Conservation (phyloP, 2,113 vertebrate species). For the Struthidea cinerea region DNA sequence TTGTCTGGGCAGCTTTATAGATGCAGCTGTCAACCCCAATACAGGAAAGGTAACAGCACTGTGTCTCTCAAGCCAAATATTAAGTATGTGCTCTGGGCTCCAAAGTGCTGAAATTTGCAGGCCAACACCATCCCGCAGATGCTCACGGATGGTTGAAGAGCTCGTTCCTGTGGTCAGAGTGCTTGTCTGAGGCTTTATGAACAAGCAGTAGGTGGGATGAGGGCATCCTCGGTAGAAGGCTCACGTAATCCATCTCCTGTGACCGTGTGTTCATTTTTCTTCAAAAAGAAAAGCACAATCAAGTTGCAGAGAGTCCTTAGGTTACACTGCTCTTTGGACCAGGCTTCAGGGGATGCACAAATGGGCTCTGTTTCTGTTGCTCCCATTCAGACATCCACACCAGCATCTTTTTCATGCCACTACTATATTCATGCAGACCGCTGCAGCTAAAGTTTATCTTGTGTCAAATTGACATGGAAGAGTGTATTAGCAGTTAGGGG, state of each 20-base stretch:
- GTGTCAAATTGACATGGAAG: not conserved
- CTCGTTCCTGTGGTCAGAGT: not conserved
- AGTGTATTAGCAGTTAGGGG: not conserved
- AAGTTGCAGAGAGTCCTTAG: not conserved
- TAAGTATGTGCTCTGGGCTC: not conserved
- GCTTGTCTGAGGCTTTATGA: not conserved
- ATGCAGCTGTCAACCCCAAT: not conserved
- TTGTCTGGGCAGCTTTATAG: not conserved
- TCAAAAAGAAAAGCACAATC: not conserved
- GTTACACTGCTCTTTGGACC: not conserved
- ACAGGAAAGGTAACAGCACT: not conserved
- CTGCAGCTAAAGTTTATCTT: not conserved
- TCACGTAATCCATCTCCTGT: not conserved
- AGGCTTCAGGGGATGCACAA: not conserved
- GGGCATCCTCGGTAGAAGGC: not conserved
- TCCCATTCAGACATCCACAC: accelerated
- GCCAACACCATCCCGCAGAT: not conserved
- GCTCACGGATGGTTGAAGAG: not conserved
- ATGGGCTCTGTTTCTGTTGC: not conserved
- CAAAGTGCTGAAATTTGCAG: not conserved
- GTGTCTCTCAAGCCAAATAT: not conserved
- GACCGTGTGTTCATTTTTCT: not conserved
- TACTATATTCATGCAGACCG: not conserved
- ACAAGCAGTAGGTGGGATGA: not conserved
- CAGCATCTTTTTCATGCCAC: not conserved